These are phyloP conservation scores for Clivina fossor DNA, from an alignment of 2,888 invertebrate species.

Conservation along the genomic window DNA sequence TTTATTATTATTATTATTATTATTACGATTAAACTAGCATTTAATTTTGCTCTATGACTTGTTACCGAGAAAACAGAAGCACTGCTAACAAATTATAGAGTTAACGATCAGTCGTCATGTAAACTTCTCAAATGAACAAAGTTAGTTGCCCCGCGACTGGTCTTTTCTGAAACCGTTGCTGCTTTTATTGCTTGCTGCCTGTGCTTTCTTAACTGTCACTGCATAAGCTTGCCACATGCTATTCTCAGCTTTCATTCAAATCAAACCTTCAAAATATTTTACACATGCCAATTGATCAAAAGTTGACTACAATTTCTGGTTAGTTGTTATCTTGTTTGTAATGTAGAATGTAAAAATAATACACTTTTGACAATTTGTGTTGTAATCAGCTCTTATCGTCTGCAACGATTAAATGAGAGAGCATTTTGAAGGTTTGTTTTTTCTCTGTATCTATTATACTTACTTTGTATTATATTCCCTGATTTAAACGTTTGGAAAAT, in stretches of 20 bases:
- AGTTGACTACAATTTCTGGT: no score
- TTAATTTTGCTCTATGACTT: constrained; percentile 35
- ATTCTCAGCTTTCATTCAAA: constrained; percentile 31
- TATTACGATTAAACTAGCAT: constrained; percentile 27
- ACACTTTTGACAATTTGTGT: no score
- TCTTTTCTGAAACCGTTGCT: constrained; percentile 70
- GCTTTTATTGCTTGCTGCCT: constrained; percentile 48
- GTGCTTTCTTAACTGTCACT: constrained; percentile 31
- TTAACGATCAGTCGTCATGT: constrained; percentile 34
- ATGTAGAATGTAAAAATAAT: no score
- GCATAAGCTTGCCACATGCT: constrained; percentile 34
- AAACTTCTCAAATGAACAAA: constrained; percentile 40
- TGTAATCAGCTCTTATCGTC: no score
- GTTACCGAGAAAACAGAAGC: constrained; percentile 33
- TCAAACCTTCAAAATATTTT: constrained; percentile 16
- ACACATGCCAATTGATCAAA: neutral
- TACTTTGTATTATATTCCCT: no score
- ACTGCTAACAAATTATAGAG: constrained; percentile 36
- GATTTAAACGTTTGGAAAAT: no score
- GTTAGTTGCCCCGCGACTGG: constrained; percentile 68
- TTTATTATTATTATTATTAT: constrained; percentile 14
- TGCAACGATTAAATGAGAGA: no score
- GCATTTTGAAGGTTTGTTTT: constrained; percentile 19
- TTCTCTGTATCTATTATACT: constrained; percentile 17
- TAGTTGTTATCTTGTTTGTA: no score